Evolutionary conservation across 2,797 vertebrate genomes (phyloP), one percentile per base, ranked within the genome.

Genomic region (Kryptolebias ocellatus): DNA sequence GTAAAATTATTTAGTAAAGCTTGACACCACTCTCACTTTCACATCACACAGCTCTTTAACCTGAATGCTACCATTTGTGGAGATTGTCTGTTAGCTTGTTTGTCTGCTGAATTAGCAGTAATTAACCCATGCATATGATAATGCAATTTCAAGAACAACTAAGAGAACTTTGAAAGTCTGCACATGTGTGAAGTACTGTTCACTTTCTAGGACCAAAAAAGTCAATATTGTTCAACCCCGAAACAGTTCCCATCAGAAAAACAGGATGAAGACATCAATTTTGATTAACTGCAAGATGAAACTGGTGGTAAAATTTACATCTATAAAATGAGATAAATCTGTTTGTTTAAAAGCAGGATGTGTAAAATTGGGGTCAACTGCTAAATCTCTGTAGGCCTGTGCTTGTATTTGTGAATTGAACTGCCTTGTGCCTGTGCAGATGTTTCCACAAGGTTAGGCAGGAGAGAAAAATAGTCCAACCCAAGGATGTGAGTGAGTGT

Each of bases 361-460:
- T 66, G 46, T 12, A 42, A 53, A 31, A 46, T 67, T 59, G 67
- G 67, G 73, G 65, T 67, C 60, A 54, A 49, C 39, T 16, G 34
- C 4, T 29, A 56, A 71, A 56, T 64, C 81, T 70, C 61, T 46
- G 60, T 31, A 61, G 76, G 54, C 71, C 31, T 55, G 34, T 46
- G 39, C 15, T 66, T 73, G 62, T 47, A 60, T 67, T 49, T 67
- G 59, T 75, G 66, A 64, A 60, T 76, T 72, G 49, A 68, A 66
- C 31, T 15, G 47, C 78, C 79, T 74, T 64, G 42, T 79, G 73
- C 72, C 45, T 53, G 64, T 57, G 20, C 53, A 68, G 70, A 66
- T 29, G 50, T 60, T 83, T 70, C 58, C 58, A 57, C 62, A 72
- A 80, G 80, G 81, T 84, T 71, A 69, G 56, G 15, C 12, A 53